These are phyloP conservation scores for Chionis minor DNA, from an alignment of 2,113 vertebrate species.

Conservation along the genomic window DNA sequence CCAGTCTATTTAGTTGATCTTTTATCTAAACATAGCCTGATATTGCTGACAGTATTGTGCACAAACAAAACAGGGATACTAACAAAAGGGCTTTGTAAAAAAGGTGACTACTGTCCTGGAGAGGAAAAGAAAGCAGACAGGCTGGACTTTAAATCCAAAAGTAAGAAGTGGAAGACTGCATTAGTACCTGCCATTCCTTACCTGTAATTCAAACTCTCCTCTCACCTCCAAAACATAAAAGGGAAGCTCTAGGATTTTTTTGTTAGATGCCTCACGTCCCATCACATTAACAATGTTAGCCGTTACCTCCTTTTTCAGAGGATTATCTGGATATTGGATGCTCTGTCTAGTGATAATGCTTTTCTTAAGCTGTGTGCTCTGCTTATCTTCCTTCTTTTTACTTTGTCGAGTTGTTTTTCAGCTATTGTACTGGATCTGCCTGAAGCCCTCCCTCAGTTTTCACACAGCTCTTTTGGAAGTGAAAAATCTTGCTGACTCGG, in stretches of 20 bases:
- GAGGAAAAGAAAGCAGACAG: neutral
- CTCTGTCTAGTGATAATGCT: neutral
- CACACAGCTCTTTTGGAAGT: constrained; percentile 21
- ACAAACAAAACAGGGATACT: constrained; percentile 11
- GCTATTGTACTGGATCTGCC: constrained; percentile 12
- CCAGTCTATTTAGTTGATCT: neutral
- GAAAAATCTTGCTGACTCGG: constrained; percentile 26
- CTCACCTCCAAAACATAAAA: neutral
- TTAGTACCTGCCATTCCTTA: neutral
- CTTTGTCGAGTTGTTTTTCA: neutral
- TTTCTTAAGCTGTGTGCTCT: neutral
- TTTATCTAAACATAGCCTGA: constrained; percentile 25
- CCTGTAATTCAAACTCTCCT: neutral
- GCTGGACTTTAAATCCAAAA: neutral
- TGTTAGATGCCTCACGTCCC: neutral
- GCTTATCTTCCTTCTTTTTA: neutral
- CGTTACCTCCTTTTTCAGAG: neutral
- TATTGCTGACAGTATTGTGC: neutral
- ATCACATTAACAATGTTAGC: neutral
- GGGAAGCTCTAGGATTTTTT: neutral
- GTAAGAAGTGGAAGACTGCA: neutral
- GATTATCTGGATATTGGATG: neutral
- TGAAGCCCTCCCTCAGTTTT: constrained; percentile 21
- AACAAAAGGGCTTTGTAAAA: neutral
- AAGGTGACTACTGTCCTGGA: neutral